These are phyloP conservation scores for Asteroscopus sphinx DNA, from an alignment of 2,888 invertebrate species.

Conservation along the genomic window DNA sequence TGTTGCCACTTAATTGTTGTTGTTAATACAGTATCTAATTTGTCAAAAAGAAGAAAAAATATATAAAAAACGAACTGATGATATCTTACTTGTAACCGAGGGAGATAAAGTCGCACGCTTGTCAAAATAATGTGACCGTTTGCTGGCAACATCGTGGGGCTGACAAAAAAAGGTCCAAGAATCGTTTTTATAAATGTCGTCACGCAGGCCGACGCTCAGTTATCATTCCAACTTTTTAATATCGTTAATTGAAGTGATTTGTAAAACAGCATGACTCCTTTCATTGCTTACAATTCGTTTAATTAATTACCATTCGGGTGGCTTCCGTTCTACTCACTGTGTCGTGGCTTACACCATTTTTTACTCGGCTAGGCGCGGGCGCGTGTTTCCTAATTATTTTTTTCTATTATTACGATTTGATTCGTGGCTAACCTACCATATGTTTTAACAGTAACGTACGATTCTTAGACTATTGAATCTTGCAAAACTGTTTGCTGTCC, in stretches of 20 bases:
- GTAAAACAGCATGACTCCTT: conserved; percentile 90
- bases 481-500: conserved; percentile 13
- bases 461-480: conserved; percentile 6
- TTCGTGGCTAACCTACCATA: conserved; percentile 32
- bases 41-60: conserved; percentile 49
- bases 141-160: conserved; percentile 60
- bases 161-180: conserved; percentile 63
- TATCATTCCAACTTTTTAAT: conserved; percentile 87
- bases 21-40: conserved; percentile 60
- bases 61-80: conserved; percentile 44
- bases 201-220: conserved; percentile 78
- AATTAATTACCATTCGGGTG: conserved; percentile 88
- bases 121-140: conserved; percentile 70
- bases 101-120: conserved; percentile 85
- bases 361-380: conserved; percentile 74
- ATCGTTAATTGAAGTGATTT: conserved; percentile 90
- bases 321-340: conserved; percentile 85
- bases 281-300: conserved; percentile 89
- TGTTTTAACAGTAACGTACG: conserved; percentile 20
- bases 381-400: conserved; percentile 73
- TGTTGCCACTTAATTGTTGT: conserved; percentile 60
- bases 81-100: conserved; percentile 62
- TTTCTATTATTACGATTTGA: conserved; percentile 51
- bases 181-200: conserved; percentile 71
- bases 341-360: conserved; percentile 82